phyloP scores from a whole-genome alignment of 2,113 vertebrate species.

The Pedionomus torquatus region DNA sequence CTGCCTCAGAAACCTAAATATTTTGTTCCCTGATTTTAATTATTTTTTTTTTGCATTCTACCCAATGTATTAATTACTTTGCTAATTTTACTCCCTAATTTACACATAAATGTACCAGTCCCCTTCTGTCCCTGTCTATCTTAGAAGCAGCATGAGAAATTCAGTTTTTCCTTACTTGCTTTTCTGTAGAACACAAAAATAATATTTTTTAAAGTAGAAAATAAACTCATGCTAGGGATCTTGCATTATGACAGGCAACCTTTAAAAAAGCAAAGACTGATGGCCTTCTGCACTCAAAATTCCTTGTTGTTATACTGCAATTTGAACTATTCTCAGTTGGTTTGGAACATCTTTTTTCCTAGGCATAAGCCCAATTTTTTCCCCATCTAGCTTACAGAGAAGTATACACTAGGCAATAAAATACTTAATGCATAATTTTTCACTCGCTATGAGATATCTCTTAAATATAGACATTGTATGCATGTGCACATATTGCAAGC shows the following conservation, averaged over 20 bases:
- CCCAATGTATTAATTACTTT: background rate
- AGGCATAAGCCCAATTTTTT: background rate
- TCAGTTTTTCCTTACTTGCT: background rate
- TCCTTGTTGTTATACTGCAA: background rate
- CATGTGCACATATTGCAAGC: background rate
- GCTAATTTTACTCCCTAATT: background rate
- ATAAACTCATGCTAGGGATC: background rate
- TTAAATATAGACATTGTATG: background rate
- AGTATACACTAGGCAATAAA: background rate
- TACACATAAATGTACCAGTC: background rate
- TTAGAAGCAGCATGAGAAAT: background rate
- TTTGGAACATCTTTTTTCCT: background rate
- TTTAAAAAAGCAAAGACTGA: background rate
- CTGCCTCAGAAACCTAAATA: background rate
- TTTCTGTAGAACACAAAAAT: background rate
- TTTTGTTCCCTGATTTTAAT: background rate
- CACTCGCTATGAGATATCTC: background rate
- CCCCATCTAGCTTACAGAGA: background rate
- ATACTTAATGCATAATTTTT: background rate
- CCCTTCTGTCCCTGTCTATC: background rate
- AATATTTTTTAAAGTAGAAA: background rate
- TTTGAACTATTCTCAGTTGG: background rate
- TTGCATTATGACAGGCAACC: background rate
- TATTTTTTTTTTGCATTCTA: background rate
- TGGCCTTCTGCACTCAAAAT: background rate